Conservation (phyloP, 2,888 invertebrate genomes). For the Melinopterus prodromus region DNA sequence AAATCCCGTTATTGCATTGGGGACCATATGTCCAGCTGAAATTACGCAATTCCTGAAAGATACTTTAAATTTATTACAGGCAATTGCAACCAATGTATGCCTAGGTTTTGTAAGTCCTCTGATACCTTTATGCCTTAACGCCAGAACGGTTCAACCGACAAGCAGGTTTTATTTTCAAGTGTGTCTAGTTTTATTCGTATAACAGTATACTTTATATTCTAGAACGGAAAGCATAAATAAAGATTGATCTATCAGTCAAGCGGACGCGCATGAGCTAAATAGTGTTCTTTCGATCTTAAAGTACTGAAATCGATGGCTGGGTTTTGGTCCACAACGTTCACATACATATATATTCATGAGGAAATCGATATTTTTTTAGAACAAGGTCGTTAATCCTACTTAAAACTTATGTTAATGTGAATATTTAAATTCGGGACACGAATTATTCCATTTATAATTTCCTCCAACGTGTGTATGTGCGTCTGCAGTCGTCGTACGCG, state of each 20-base stretch:
- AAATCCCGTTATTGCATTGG: too few species aligned
- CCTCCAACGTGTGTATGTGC: not conserved
- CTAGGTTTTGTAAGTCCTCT: not conserved
- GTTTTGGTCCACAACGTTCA: not conserved
- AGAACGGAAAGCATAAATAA: too few species aligned
- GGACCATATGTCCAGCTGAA: too few species aligned
- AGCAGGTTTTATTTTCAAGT: not conserved
- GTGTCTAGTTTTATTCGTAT: not conserved
- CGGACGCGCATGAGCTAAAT: not conserved
- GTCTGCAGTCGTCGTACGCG: conserved; percentile 8
- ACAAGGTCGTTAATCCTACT: conserved; percentile 22
- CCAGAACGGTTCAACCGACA: not conserved
- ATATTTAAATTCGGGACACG: conserved; percentile 22
- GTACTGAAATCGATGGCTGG: not conserved
- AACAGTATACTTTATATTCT: not conserved
- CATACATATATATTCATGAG: conserved; percentile 22
- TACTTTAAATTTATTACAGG: too few species aligned
- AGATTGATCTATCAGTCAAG: not conserved
- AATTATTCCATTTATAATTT: conserved; percentile 23
- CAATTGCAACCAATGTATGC: too few species aligned
- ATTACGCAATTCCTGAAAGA: too few species aligned
- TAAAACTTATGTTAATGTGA: conserved; percentile 25
- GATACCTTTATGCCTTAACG: not conserved
- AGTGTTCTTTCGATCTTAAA: not conserved
- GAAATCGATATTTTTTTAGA: conserved; percentile 22